Percentiles rank a stretch among this genome's conserved stretches.
Evolutionary conservation across 2,888 invertebrate species (phyloP).

Genomic region (Apeira syringaria): DNA sequence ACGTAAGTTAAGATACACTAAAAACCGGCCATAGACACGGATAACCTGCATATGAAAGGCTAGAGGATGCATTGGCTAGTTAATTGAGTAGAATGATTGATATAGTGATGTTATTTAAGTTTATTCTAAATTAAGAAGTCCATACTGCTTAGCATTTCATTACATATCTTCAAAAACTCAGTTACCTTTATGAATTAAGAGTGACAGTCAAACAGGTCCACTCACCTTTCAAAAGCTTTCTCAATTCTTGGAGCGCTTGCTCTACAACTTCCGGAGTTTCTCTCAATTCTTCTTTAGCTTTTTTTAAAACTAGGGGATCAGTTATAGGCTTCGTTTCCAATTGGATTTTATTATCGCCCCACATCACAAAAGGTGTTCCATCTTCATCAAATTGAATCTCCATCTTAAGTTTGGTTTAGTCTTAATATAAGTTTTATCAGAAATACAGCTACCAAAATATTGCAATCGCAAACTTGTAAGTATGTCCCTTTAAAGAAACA

Average conservation of each 20-base stretch:
- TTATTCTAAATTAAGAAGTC: no score
- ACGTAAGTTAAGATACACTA: no score
- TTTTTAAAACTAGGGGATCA: conserved; percentile 82
- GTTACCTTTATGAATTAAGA: no score
- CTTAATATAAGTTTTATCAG: background rate
- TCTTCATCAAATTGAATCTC: conserved; percentile 78
- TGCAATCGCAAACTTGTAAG: background rate
- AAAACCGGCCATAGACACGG: no score
- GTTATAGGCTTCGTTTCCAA: conserved; percentile 85
- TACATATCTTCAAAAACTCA: no score
- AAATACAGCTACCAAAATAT: no score
- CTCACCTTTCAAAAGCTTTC: conserved; percentile 83
- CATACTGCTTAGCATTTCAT: no score
- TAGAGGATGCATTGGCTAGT: no score
- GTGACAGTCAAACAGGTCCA: background rate
- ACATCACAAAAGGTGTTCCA: conserved; percentile 84
- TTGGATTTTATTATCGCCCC: conserved; percentile 84
- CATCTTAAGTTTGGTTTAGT: conserved; percentile 44
- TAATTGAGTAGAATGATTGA: no score
- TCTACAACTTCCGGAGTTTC: conserved; percentile 87
- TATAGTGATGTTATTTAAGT: no score
- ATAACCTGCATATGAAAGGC: no score
- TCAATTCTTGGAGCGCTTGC: conserved; percentile 81
- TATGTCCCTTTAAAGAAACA: no score
- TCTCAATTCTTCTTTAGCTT: conserved; percentile 87